phyloP scores from a whole-genome alignment of 92 coral and sea anemone genomes.

The Umimayanthus kanabou region DNA sequence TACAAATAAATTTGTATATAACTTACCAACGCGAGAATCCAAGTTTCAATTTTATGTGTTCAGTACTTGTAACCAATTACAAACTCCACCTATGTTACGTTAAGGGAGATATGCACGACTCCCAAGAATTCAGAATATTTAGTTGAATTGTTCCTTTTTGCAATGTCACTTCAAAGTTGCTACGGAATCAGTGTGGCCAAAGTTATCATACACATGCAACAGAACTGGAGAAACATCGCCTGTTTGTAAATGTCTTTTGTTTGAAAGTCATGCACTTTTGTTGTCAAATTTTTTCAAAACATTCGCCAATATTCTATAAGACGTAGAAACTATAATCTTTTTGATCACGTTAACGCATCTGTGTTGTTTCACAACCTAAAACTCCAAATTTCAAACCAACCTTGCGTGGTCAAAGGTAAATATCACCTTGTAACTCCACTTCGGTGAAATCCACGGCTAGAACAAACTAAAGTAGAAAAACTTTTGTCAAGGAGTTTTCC shows the following conservation, averaged over 20 bases:
- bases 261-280: neutral
- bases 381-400: neutral
- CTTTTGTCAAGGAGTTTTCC: neutral
- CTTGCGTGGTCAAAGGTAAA: neutral
- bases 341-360: neutral
- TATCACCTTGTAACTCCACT: neutral
- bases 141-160: neutral
- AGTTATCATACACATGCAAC: neutral
- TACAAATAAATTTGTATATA: too few relatives aligned
- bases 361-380: neutral
- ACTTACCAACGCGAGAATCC: neutral
- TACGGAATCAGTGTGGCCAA: neutral
- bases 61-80: neutral
- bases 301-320: neutral
- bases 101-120: neutral
- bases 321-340: neutral
- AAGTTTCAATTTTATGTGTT: neutral
- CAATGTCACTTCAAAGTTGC: neutral
- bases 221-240: neutral
- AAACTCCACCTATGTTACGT: neutral
- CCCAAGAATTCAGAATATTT: too few relatives aligned
- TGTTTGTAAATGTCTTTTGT: neutral
- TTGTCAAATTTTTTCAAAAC: neutral
- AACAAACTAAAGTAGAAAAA: too few relatives aligned
- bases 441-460: neutral